Evolutionary conservation across 2,888 invertebrate genomes (phyloP).

Genomic region (Cephus pygmeus): DNA sequence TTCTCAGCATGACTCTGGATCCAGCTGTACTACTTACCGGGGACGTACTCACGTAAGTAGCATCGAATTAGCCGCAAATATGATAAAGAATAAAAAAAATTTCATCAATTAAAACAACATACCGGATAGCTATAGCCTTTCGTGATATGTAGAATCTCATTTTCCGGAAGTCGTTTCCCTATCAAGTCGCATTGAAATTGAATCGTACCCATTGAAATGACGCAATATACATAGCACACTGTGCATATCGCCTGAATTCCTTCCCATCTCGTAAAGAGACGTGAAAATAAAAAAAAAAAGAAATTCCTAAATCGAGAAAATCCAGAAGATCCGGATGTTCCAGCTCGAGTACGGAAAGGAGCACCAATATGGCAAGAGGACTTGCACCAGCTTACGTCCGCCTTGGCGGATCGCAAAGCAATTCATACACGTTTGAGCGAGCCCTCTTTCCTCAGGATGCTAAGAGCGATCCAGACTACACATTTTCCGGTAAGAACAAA

Average conservation of each 20-base stretch:
- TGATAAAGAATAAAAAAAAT: not conserved
- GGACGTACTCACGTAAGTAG: slow-evolving; percentile 64
- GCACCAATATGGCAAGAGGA: slow-evolving; percentile 75
- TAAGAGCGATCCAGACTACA: slow-evolving; percentile 34
- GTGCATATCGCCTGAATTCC: not conserved
- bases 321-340: slow-evolving; percentile 6
- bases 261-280: not conserved
- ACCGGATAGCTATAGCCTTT: not conserved
- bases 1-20: slow-evolving; percentile 79
- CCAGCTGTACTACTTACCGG: slow-evolving; percentile 73
- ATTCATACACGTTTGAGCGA: slow-evolving; percentile 53
- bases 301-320: not conserved
- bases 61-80: not conserved
- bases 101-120: not conserved
- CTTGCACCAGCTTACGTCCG: slow-evolving; percentile 80
- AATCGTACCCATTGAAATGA: not conserved
- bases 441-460: slow-evolving; percentile 31
- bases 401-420: slow-evolving; percentile 77
- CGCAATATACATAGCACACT: not conserved
- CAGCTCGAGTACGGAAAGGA: slow-evolving; percentile 45
- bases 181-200: not conserved
- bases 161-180: not conserved
- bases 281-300: not conserved
- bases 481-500: slow-evolving; percentile 53
- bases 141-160: not conserved